A percentile compares a stretch with the other conserved stretches of the same genome.
phyloP scores from a whole-genome alignment of 1,140 invertebrate species.

The Bombus fervidus region DNA sequence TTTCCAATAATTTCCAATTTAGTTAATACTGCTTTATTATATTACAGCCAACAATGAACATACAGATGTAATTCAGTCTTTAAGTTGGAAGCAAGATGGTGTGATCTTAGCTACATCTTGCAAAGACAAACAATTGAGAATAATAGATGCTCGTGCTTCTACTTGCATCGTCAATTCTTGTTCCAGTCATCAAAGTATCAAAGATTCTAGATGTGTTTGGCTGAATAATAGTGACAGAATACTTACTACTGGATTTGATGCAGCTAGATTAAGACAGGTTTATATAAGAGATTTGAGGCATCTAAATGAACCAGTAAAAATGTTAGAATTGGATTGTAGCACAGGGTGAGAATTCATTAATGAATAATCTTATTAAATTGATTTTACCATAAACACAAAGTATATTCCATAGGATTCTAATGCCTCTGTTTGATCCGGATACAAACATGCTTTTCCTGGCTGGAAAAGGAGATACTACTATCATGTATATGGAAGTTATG shows the following conservation, averaged over 20 bases:
- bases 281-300: slow-evolving; percentile 94
- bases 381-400: slow-evolving; percentile 8
- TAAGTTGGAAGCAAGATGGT: slow-evolving; percentile 93
- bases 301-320: slow-evolving; percentile 89
- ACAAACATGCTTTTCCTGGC: slow-evolving; percentile 97
- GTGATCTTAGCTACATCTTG: slow-evolving; percentile 87
- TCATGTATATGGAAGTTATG: slow-evolving; percentile 92
- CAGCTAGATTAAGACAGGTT: slow-evolving; percentile 91
- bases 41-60: slow-evolving; percentile 89
- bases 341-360: slow-evolving; percentile 86
- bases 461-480: slow-evolving; percentile 95
- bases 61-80: slow-evolving; percentile 91
- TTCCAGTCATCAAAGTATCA: slow-evolving; percentile 93
- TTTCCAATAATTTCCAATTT: slow-evolving; percentile 17
- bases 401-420: slow-evolving; percentile 86
- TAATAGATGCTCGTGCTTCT: slow-evolving; percentile 89
- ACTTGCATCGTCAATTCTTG: slow-evolving; percentile 85
- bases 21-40: slow-evolving; percentile 43
- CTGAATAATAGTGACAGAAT: slow-evolving; percentile 91
- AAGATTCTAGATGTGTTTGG: slow-evolving; percentile 95
- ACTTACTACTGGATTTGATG: slow-evolving; percentile 91
- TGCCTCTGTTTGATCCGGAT: slow-evolving; percentile 94
- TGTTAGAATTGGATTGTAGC: slow-evolving; percentile 92
- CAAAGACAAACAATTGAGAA: slow-evolving; percentile 92
- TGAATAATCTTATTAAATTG: neutral